These are phyloP conservation scores for Chaitophorus viminalis DNA, from an alignment of 2,888 invertebrate genomes.

Conservation along the genomic window DNA sequence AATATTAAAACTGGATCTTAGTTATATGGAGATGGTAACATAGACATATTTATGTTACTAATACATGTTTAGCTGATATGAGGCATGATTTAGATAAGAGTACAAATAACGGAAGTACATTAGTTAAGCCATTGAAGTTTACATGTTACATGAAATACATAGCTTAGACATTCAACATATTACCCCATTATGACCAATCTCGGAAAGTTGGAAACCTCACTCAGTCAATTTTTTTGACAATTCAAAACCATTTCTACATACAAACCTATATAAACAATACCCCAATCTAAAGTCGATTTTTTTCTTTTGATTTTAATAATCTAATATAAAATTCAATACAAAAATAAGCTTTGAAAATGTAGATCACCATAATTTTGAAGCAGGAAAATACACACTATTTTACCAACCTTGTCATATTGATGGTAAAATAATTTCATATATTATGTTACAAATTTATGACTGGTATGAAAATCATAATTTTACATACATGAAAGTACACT, in stretches of 20 bases:
- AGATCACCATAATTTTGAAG: not conserved
- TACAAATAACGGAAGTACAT: no score
- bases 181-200: not conserved
- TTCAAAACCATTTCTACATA: no score
- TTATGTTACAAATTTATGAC: not conserved
- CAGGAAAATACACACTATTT: not conserved
- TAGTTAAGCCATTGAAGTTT: no score
- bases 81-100: no score
- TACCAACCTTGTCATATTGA: not conserved
- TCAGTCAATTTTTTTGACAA: not conserved
- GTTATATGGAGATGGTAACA: no score
- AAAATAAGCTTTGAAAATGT: not conserved
- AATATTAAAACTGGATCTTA: no score
- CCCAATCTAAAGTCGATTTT: no score
- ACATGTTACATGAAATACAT: no score
- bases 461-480: constrained; percentile 25
- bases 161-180: no score
- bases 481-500: constrained; percentile 40
- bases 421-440: not conserved
- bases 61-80: no score
- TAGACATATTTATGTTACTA: no score
- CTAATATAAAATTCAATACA: not conserved
- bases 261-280: no score
- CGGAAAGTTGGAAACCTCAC: not conserved
- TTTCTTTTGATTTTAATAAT: not conserved